phyloP scores from a whole-genome alignment of 2,888 invertebrate species.

The Noctua janthe region DNA sequence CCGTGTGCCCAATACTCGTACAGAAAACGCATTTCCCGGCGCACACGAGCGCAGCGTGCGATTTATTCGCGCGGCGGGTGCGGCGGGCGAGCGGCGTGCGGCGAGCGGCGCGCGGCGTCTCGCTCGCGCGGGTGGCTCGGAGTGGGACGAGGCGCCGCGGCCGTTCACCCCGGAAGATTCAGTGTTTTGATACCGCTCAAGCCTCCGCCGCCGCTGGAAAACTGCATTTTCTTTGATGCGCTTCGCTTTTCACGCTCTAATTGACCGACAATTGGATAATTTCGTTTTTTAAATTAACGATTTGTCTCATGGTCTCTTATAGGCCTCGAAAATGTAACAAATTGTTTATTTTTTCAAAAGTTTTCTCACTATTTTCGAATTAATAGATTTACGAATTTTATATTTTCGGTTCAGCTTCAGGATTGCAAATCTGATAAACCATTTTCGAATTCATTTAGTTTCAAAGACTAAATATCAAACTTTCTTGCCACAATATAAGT shows the following conservation, averaged over 20 bases:
- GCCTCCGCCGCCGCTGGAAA: conserved; percentile 87
- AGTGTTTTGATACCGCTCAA: conserved; percentile 90
- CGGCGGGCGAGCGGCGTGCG: conserved; percentile 79
- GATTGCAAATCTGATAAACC: not conserved
- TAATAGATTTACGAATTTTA: not conserved
- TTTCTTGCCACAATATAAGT: not conserved
- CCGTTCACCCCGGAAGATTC: conserved; percentile 90
- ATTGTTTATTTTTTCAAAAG: not conserved
- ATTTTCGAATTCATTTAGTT: not conserved
- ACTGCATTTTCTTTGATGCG: conserved; percentile 89
- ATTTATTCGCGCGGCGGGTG: conserved; percentile 83
- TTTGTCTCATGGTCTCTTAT: conserved; percentile 31
- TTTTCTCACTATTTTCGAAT: not conserved
- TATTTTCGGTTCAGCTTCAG: not conserved
- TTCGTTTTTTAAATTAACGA: conserved; percentile 72
- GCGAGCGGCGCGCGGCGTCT: conserved; percentile 73
- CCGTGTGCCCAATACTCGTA: conserved; percentile 87
- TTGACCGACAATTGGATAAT: conserved; percentile 80
- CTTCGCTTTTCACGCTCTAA: conserved; percentile 89
- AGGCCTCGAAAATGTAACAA: not conserved
- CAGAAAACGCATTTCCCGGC: conserved; percentile 89
- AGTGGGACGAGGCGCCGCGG: conserved; percentile 82
- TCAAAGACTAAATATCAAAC: not conserved
- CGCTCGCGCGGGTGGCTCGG: conserved; percentile 77
- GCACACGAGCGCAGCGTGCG: conserved; percentile 82